Evolutionary conservation across 2,888 invertebrate species (phyloP), one percentile per base, ranked within the genome.

Genomic region (Clivina fossor): DNA sequence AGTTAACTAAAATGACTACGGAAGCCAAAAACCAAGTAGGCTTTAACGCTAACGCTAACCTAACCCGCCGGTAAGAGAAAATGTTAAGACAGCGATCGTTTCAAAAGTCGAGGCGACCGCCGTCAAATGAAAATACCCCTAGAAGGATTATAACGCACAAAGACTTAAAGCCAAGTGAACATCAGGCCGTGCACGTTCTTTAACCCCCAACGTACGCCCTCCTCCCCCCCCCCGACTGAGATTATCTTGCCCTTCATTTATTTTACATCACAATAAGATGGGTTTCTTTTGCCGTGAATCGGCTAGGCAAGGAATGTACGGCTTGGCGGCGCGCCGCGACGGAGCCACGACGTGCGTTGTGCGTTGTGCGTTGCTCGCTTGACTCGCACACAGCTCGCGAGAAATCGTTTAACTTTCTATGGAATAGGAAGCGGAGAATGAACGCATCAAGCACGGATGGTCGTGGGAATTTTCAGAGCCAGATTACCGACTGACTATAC

Each of bases 221-320:
- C n/a, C n/a, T n/a, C n/a, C n/a, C n/a, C n/a, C n/a, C n/a, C n/a
- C 41, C 24, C 43, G 43, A 22, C 26, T 44, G 28, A 53, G 53
- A 53, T 53, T 53, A 53, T 53, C 53, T 44, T n/a, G 24, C 44
- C 53, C 53, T 53, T 44, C 53, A 53, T 53, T 53, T 53, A 53
- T 53, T 53, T 53, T 53, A 53, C 53, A 53, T 53, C 53, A 53
- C 53, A 53, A 53, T 53, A 53, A 53, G 53, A 53, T 44, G 53
- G 53, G 19, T 19, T 44, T 33, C 33, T 19, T 35, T 16, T 26
- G 18, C 38, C 24, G 48, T 16, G 49, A 38, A 38, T 49, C 30
- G 38, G 49, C 49, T 26, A 33, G 16, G 18, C 50, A 50, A 38
- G 40, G 41, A 40, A 41, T n/a, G n/a, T n/a, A n/a, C n/a, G n/a